Percentiles rank a stretch among this genome's conserved stretches.
phyloP scores from a whole-genome alignment of 1,140 invertebrate genomes.

The Eupristina koningsbergeri region DNA sequence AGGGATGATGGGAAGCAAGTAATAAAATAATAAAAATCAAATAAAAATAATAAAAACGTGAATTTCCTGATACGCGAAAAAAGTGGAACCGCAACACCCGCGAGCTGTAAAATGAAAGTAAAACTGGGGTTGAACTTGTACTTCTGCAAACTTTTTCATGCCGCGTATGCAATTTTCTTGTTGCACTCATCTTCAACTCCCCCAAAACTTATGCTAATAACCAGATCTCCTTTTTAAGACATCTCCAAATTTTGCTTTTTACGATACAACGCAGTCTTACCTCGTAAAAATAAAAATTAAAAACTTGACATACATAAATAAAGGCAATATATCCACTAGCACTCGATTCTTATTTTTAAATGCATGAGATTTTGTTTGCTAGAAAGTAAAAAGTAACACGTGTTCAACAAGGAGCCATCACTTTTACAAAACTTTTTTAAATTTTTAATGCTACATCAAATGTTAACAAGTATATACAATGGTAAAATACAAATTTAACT shows the following conservation, averaged over 20 bases:
- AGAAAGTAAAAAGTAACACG: background rate
- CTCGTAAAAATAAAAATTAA: slow-evolving; percentile 43
- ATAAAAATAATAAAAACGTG: background rate
- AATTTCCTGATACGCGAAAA: slow-evolving; percentile 45
- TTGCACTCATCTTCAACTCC: slow-evolving; percentile 18
- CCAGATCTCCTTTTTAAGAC: slow-evolving; percentile 28
- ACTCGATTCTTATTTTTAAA: slow-evolving; percentile 18
- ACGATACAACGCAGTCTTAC: slow-evolving; percentile 36
- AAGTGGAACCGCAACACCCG: slow-evolving; percentile 62
- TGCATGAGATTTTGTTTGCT: slow-evolving; percentile 8
- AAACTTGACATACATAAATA: slow-evolving; percentile 41
- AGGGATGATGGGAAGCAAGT: too few species aligned
- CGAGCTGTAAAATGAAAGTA: slow-evolving; percentile 65
- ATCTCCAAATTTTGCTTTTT: slow-evolving; percentile 43
- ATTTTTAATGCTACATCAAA: background rate
- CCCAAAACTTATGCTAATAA: slow-evolving; percentile 46
- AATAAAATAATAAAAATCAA: background rate
- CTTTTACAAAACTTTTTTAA: background rate
- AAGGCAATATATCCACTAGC: slow-evolving; percentile 5
- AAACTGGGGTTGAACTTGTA: slow-evolving; percentile 50
- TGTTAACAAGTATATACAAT: background rate
- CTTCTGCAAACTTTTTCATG: slow-evolving; percentile 21
- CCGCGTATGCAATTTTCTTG: slow-evolving; percentile 31
- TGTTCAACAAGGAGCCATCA: background rate
- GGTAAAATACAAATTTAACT: background rate